Conservation (phyloP, 2,113 vertebrate species). For the Pseudolaguvia tuberculata region DNA sequence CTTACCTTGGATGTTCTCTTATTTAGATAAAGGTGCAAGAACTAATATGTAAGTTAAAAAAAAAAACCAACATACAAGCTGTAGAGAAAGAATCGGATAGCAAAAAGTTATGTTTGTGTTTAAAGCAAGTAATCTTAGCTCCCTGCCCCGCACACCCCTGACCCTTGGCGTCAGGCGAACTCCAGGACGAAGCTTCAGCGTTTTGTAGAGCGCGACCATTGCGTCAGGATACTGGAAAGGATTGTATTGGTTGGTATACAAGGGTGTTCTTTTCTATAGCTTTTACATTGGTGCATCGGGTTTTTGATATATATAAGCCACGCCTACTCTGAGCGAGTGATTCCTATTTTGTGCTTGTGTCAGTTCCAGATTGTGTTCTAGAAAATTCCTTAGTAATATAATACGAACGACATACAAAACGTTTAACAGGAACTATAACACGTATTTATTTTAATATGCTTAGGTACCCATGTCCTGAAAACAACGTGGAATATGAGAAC, state of each 20-base stretch:
- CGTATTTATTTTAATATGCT: too few relatives aligned
- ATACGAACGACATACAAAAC: not conserved
- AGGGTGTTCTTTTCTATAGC: not conserved
- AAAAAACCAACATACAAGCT: slow-evolving; percentile 31
- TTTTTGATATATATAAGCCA: not conserved
- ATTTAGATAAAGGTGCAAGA: not conserved
- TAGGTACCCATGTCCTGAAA: too few relatives aligned
- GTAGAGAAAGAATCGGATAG: slow-evolving; percentile 16
- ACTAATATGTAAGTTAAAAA: not conserved
- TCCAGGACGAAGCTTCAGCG: slow-evolving; percentile 35
- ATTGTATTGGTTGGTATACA: slow-evolving; percentile 52
- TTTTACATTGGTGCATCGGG: slow-evolving; percentile 52
- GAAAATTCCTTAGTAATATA: not conserved
- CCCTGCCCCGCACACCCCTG: slow-evolving; percentile 69
- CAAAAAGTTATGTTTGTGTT: slow-evolving; percentile 50
- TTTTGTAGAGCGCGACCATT: slow-evolving; percentile 52
- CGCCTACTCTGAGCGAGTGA: slow-evolving; percentile 5
- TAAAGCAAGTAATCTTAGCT: slow-evolving; percentile 60
- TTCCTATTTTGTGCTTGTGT: not conserved
- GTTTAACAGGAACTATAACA: too few relatives aligned
- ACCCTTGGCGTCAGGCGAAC: slow-evolving; percentile 69
- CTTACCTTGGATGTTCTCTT: slow-evolving; percentile 31
- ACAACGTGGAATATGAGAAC: too few relatives aligned
- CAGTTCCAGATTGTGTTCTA: not conserved
- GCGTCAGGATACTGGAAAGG: slow-evolving; percentile 31